Percentiles rank a stretch among this genome's conserved stretches.
Conservation (phyloP, 2,797 vertebrate species). For the Macrochelys suwanniensis region DNA sequence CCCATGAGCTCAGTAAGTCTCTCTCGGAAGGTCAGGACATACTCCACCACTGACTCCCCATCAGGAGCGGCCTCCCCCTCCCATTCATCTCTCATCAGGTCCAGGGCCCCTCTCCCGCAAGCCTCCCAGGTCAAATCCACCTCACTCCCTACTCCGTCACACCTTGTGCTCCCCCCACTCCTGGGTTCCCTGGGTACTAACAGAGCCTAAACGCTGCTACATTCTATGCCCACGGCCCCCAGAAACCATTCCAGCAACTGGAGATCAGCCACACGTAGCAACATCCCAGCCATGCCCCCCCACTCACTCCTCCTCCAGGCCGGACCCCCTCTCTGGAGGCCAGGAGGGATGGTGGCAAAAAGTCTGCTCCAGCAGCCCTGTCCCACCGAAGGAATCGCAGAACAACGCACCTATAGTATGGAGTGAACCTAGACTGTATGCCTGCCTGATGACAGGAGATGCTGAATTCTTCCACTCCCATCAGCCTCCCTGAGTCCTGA, state of each 20-base stretch:
- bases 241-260: background rate
- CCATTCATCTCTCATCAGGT: too few species aligned
- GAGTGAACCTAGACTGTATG: background rate
- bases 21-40: too few species aligned
- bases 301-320: too few species aligned
- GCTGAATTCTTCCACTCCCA: background rate
- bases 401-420: background rate
- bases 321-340: background rate
- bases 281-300: accelerated
- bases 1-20: too few species aligned
- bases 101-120: too few species aligned
- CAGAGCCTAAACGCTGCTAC: background rate
- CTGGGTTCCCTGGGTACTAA: background rate
- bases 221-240: background rate
- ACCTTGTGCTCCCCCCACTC: background rate
- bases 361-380: too few species aligned
- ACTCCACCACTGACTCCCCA: too few species aligned
- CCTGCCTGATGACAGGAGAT: background rate
- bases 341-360: background rate
- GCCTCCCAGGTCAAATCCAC: too few species aligned
- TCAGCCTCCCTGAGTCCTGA: background rate
- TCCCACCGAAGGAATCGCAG: background rate
- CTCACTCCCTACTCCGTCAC: too few species aligned
- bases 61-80: too few species aligned
- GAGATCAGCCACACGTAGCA: background rate